Evolutionary conservation across 1,140 invertebrate species (phyloP).

Genomic region (Vanessa atalanta): DNA sequence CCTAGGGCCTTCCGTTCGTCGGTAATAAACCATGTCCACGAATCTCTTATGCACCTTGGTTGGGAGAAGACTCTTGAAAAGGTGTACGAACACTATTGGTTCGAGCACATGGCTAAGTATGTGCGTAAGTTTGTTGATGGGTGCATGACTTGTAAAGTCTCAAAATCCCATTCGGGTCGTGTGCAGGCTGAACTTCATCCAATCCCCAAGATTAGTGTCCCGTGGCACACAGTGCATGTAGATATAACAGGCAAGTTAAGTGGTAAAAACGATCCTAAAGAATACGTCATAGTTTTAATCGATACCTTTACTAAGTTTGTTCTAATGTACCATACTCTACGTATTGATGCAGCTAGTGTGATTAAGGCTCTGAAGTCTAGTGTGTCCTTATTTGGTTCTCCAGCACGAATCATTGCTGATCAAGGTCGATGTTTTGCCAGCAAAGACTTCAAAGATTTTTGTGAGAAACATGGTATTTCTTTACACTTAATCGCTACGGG

Average conservation of each 20-base stretch:
- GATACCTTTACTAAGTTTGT: slow-evolving; percentile 35
- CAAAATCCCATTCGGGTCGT: slow-evolving; percentile 35
- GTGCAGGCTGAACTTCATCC: slow-evolving; percentile 33
- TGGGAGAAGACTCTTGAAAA: slow-evolving; percentile 47
- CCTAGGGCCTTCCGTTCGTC: slow-evolving; percentile 17
- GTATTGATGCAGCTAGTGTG: slow-evolving; percentile 34
- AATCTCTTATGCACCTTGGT: slow-evolving; percentile 43
- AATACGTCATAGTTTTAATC: slow-evolving; percentile 30
- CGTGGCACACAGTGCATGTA: slow-evolving; percentile 38
- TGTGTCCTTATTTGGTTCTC: slow-evolving; percentile 46
- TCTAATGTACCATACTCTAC: slow-evolving; percentile 28
- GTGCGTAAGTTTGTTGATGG: slow-evolving; percentile 38
- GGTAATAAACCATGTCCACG: slow-evolving; percentile 58
- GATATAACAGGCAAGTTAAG: slow-evolving; percentile 33
- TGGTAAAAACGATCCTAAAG: slow-evolving; percentile 30
- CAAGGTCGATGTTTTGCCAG: slow-evolving; percentile 51
- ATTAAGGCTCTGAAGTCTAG: slow-evolving; percentile 14
- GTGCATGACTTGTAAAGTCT: slow-evolving; percentile 37
- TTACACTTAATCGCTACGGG: slow-evolving; percentile 48
- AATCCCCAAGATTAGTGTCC: slow-evolving; percentile 28
- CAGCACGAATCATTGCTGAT: slow-evolving; percentile 49
- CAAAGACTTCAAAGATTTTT: slow-evolving; percentile 47
- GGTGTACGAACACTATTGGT: slow-evolving; percentile 43
- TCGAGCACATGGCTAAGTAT: slow-evolving; percentile 35
- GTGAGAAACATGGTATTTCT: slow-evolving; percentile 35